Evolutionary conservation across 2,888 invertebrate genomes (phyloP), one percentile per base, ranked within the genome.

Genomic region (Corythucha ciliata): DNA sequence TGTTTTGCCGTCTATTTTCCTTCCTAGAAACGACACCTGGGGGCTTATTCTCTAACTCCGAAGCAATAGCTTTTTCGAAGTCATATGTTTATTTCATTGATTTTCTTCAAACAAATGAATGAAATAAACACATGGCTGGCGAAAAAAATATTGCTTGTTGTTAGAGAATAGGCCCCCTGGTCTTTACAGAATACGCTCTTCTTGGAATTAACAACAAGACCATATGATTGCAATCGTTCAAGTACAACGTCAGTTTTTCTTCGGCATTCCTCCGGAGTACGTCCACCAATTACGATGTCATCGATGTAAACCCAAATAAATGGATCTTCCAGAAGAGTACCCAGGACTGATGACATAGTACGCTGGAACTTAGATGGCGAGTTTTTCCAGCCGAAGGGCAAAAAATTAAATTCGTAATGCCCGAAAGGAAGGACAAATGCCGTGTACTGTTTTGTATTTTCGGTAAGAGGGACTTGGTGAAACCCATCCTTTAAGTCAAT

Each of bases 351-450:
- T 2, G 33, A 22, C 32, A 45, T 32, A 6, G 5, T 24, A 3
- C 37, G 4, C 16, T 48, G 48, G 25, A 48, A 48, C 20, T 37
- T n/a, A 6, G 21, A 32, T 2, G 29, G 33, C 2, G 45, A 45
- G 33, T 45, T 45, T 22, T 45, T 45, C 45, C 45, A 45, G 14
- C 45, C 45, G 22, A 32, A 45, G 10, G 29, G 33, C n/a, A 45
- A 18, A 16, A 4, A n/a, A 18, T 45, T 45, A 32, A 32, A 45
- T 18, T 45, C 29, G 7, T 29, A 45, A 12, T 45, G 45, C 3
- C 45, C 45, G 22, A 45, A 32, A 22, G 45, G 45, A 12, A 45
- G 16, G 2, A 45, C 29, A 14, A 45, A 45, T 10, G 18, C 18
- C 2, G 45, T 32, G n/a, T 4, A 45, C 21, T 32, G 4, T n/a